A percentile compares a stretch with the other conserved stretches of the same genome.
Evolutionary conservation across 2,113 vertebrate genomes (phyloP).

Genomic region (Cynopterus brachyotis): DNA sequence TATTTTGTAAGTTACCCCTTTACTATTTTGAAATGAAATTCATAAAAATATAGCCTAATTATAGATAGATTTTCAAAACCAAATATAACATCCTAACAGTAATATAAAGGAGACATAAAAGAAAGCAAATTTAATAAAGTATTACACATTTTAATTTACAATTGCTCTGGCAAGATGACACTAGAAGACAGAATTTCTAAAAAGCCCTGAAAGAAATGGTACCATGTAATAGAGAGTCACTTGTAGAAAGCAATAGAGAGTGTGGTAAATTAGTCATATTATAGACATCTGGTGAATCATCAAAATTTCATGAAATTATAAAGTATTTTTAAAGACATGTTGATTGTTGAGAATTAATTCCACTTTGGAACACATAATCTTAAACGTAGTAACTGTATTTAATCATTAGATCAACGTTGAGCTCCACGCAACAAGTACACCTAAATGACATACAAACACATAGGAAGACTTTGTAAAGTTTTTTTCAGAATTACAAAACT

Average conservation of each 20-base stretch:
- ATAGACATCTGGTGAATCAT: neutral
- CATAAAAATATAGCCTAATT: neutral
- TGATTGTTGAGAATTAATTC: neutral
- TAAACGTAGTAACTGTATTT: neutral
- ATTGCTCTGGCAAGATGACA: neutral
- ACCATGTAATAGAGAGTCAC: neutral
- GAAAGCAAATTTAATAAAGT: neutral
- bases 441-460: neutral
- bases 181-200: neutral
- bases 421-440: neutral
- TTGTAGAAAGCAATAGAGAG: neutral
- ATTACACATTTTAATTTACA: neutral
- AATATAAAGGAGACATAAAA: neutral
- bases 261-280: neutral
- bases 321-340: neutral
- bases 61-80: neutral
- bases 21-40: neutral
- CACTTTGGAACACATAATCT: conserved; percentile 4
- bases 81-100: neutral
- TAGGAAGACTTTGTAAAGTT: neutral
- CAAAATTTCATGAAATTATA: neutral
- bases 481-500: conserved; percentile 25
- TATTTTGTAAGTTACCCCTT: neutral
- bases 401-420: neutral
- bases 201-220: neutral